These are phyloP conservation scores for Theristicus caerulescens DNA, from an alignment of 2,113 vertebrate species.

Conservation along the genomic window DNA sequence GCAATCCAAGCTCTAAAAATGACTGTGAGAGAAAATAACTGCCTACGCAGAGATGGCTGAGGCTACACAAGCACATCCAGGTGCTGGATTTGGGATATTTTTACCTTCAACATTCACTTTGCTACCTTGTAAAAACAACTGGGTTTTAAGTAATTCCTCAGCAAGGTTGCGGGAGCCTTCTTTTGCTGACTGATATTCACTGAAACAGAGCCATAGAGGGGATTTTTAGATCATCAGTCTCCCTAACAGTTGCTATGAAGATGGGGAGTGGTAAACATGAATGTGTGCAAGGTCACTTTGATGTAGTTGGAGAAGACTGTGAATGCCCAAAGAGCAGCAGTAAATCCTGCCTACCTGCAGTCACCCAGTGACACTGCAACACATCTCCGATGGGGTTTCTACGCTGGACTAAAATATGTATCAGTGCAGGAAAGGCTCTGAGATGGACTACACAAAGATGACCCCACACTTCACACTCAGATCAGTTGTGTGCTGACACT, in stretches of 20 bases:
- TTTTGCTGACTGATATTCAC: neutral
- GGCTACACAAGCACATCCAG: neutral
- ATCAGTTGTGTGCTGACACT: neutral
- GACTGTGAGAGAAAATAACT: neutral
- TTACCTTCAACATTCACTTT: neutral
- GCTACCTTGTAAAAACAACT: neutral
- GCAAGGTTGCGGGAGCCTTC: neutral
- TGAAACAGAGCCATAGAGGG: neutral
- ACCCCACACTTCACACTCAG: neutral
- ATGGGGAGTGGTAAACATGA: neutral
- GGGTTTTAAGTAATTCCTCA: neutral
- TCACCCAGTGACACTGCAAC: neutral
- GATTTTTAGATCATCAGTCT: neutral
- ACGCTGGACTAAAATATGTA: fast-evolving
- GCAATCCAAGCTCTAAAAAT: neutral
- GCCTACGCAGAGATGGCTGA: neutral
- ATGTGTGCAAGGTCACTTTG: neutral
- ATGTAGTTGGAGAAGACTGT: neutral
- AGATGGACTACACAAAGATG: neutral
- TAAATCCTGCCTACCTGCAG: neutral
- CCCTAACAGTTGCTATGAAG: neutral
- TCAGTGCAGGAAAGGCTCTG: neutral
- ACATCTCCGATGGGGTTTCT: neutral
- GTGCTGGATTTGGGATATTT: neutral
- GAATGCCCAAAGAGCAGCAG: neutral